These are phyloP conservation scores for Notocelia uddmanniana DNA, from an alignment of 2,888 invertebrate species.

Conservation along the genomic window DNA sequence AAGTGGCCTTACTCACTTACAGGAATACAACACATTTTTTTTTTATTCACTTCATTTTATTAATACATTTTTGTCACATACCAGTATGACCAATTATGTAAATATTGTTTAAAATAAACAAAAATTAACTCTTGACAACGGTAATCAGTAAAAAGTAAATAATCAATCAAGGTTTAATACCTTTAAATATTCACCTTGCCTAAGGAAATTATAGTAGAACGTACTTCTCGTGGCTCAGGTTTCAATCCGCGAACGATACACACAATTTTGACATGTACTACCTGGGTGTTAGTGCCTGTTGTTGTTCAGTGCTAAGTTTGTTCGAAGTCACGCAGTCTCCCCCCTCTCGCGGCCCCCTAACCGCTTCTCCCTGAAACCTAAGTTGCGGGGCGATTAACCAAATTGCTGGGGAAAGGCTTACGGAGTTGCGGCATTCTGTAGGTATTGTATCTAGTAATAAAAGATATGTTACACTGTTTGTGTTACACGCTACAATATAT, in stretches of 20 bases:
- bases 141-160: conserved; percentile 28
- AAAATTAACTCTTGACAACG: conserved; percentile 16
- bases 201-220: conserved; percentile 35
- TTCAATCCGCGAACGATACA: conserved; percentile 26
- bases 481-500: conserved; percentile 1
- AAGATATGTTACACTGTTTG: conserved; percentile 35
- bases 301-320: conserved; percentile 55
- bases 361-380: conserved; percentile 37
- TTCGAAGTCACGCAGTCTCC: conserved; percentile 64
- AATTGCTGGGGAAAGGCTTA: conserved; percentile 70
- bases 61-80: no score
- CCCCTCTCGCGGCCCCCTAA: conserved; percentile 34
- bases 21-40: no score
- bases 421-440: conserved; percentile 64
- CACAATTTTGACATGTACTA: conserved; percentile 40
- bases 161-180: conserved; percentile 38
- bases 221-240: conserved; percentile 32
- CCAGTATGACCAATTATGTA: conserved; percentile 18
- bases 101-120: conserved; percentile 20
- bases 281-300: conserved; percentile 42
- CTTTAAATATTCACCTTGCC: conserved; percentile 33
- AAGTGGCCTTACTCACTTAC: no score
- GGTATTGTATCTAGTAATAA: conserved; percentile 40
- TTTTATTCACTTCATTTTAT: no score
- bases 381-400: conserved; percentile 68